Conservation (phyloP, 2,888 invertebrate genomes). For the Coleophora flavipennella region DNA sequence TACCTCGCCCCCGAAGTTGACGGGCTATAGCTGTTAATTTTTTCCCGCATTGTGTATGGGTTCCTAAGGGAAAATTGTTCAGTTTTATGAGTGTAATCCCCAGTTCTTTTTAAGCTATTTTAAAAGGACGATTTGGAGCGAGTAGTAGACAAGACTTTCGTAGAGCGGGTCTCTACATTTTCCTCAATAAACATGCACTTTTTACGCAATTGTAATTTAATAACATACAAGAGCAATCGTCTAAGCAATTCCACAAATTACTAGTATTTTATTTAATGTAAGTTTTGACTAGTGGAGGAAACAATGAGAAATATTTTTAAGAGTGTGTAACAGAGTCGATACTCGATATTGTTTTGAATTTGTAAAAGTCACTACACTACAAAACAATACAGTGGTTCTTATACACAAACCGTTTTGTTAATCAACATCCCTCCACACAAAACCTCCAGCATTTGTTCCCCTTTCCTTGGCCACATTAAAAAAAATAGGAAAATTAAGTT, state of each 20-base stretch:
- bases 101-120: too few species aligned
- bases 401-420: slow-evolving; percentile 42
- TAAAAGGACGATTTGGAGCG: too few species aligned
- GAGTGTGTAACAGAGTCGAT: slow-evolving; percentile 47
- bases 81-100: too few species aligned
- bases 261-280: slow-evolving; percentile 31
- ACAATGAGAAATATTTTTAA: slow-evolving; percentile 41
- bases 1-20: too few species aligned
- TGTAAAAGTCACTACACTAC: slow-evolving; percentile 47
- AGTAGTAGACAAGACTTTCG: too few species aligned
- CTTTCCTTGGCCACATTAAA: too few species aligned
- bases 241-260: slow-evolving; percentile 32
- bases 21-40: too few species aligned
- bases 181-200: slow-evolving; percentile 1
- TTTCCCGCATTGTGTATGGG: too few species aligned
- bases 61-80: too few species aligned
- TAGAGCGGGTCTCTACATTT: not conserved
- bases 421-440: too few species aligned
- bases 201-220: slow-evolving; percentile 2
- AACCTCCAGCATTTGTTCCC: too few species aligned
- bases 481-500: too few species aligned
- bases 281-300: slow-evolving; percentile 30
- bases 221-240: slow-evolving; percentile 19
- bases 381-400: slow-evolving; percentile 67
- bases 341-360: slow-evolving; percentile 64